phyloP scores from a whole-genome alignment of 2,797 vertebrate species.

The Nannoperca obscura region DNA sequence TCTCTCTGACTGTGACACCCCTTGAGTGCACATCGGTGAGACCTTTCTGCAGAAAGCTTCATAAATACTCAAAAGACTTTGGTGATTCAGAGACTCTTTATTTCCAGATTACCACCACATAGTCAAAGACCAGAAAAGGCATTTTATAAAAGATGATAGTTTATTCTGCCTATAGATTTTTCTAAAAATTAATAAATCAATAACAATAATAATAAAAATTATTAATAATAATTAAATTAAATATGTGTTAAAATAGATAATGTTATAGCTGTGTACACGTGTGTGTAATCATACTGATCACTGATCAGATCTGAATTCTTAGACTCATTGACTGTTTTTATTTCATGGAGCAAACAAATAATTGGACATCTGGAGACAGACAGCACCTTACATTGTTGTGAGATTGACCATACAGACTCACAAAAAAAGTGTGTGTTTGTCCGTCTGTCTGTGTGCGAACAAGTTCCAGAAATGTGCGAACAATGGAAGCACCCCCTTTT shows the following conservation, averaged over 20 bases:
- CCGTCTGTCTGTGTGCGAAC: conserved; percentile 8
- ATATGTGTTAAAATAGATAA: background rate
- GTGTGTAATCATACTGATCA: background rate
- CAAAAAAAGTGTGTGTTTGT: background rate
- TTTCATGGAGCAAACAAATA: background rate
- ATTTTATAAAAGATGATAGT: background rate
- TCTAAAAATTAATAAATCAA: background rate
- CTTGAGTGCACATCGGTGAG: no score
- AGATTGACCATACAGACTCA: background rate
- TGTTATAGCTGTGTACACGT: background rate
- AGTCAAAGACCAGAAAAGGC: background rate
- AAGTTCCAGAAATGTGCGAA: conserved; percentile 54
- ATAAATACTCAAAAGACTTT: no score
- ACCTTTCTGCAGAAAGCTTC: no score
- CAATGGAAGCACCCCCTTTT: conserved; percentile 54
- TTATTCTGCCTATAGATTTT: background rate
- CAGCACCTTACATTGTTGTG: background rate
- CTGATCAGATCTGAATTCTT: background rate
- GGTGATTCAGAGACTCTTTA: no score
- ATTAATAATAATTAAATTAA: background rate
- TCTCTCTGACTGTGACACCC: no score
- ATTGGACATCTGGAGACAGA: background rate
- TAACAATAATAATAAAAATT: background rate
- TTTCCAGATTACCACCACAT: no score
- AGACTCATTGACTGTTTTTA: background rate